Conservation (phyloP, 2,113 vertebrate genomes). For the Heterocephalus glaber region DNA sequence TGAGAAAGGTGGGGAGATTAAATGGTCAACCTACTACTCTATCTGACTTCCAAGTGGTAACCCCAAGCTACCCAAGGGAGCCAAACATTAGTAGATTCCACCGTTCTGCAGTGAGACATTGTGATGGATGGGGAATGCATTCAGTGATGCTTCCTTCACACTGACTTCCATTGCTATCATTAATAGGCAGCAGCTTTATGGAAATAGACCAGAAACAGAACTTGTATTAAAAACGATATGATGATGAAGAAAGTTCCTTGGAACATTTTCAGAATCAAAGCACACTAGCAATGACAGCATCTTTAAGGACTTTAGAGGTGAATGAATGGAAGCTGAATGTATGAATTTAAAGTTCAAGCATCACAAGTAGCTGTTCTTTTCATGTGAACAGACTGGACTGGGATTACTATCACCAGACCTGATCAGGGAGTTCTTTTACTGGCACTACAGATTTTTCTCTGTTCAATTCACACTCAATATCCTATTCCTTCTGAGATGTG, state of each 20-base stretch:
- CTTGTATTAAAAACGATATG: background rate
- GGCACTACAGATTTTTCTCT: background rate
- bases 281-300: background rate
- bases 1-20: slow-evolving; percentile 80
- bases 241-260: slow-evolving; percentile 13
- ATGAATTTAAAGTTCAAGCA: background rate
- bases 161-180: slow-evolving; percentile 47
- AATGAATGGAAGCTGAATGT: background rate
- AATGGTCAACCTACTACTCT: slow-evolving; percentile 82
- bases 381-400: background rate
- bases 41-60: slow-evolving; percentile 74
- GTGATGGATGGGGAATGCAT: background rate
- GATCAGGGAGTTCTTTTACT: background rate
- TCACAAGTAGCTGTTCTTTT: background rate
- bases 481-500: background rate
- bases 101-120: slow-evolving; percentile 26
- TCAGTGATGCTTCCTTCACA: slow-evolving; percentile 10
- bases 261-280: slow-evolving; percentile 3
- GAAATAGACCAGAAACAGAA: background rate
- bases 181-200: slow-evolving; percentile 24
- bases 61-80: slow-evolving; percentile 45
- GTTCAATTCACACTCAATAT: background rate
- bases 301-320: background rate
- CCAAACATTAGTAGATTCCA: slow-evolving; percentile 78
- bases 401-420: background rate